Evolutionary conservation across 2,888 invertebrate genomes (phyloP).

Genomic region (Napeogenes sylphis): DNA sequence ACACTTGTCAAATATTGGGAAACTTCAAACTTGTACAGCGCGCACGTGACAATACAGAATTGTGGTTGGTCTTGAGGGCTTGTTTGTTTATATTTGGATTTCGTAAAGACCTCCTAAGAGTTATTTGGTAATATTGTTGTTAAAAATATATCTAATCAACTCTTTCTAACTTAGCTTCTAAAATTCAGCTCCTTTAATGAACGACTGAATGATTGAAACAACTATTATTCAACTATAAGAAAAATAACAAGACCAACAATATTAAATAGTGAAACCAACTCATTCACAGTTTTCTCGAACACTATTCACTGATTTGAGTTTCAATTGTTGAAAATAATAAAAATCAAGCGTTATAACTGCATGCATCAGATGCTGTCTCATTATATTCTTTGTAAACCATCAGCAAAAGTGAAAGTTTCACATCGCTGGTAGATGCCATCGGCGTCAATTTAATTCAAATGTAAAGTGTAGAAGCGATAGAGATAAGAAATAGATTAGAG

Average conservation of each 20-base stretch:
- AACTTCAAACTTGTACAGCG: not conserved
- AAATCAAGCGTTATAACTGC: not conserved
- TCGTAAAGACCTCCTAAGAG: too few relatives aligned
- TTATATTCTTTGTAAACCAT: not conserved
- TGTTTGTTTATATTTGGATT: too few relatives aligned
- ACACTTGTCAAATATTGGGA: not conserved
- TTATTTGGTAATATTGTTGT: too few relatives aligned
- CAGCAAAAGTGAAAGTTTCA: conserved; percentile 24
- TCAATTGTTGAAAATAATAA: not conserved
- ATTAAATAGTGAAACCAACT: not conserved
- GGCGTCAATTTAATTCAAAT: conserved; percentile 6
- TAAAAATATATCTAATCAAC: conserved; percentile 7
- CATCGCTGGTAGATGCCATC: conserved; percentile 9
- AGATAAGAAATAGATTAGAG: conserved; percentile 15
- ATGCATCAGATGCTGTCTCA: not conserved
- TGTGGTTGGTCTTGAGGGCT: too few relatives aligned
- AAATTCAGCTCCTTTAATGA: too few relatives aligned
- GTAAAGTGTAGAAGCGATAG: conserved; percentile 9
- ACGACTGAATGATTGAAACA: too few relatives aligned
- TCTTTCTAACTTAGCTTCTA: too few relatives aligned
- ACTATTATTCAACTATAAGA: not conserved
- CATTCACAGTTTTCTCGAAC: conserved; percentile 9
- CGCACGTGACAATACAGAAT: not conserved
- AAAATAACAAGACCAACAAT: too few relatives aligned
- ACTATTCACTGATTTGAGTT: not conserved